Evolutionary conservation across 2,113 vertebrate genomes (phyloP), one percentile per base, ranked within the genome.

Genomic region (Pelvicachromis taeniatus): DNA sequence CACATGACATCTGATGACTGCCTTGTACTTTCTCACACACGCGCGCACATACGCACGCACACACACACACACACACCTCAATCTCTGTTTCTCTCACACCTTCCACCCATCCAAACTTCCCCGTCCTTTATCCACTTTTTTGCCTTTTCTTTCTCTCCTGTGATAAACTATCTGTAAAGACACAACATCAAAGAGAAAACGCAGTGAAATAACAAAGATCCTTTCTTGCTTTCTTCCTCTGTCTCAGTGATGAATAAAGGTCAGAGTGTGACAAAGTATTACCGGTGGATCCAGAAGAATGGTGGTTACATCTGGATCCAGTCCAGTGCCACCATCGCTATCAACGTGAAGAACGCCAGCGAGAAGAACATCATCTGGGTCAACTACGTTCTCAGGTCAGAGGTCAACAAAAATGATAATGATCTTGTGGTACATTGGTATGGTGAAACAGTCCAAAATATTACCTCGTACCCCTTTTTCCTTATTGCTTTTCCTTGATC

Each of bases 281-380:
- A 99, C 90, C 97, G 99, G 10, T 99, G 98, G 98, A 99, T 99
- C 96, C 99, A 99, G 97, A 99, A 99, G 95, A 99, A 97, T 0
- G 95, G 97, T 61, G 99, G 99, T 23, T 99, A 99, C 90, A 98
- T 99, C 93, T 99, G 99, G 99, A 99, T 99, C 95, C 99, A 99
- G 96, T 99, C 99, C 87, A 97, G 98, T 35, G 99, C 99, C 93
- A 99, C 99, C 92, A 98, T 99, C 80, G 96, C 98, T 85, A 96
- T 99, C 92, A 99, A 99, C 23, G 97, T 97, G 95, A 99, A 99
- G 97, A 99, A 99, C 4, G 96, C 97, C 87, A 98, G 96, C 38
- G 99, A 99, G 92, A 99, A 99, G 96, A 99, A 99, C 88, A 95
- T 99, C 94, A 98, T 99, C 96, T 99, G 99, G 99, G 98, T 99